These are phyloP conservation scores for Procavia capensis DNA, from an alignment of 2,113 vertebrate species.

Conservation along the genomic window DNA sequence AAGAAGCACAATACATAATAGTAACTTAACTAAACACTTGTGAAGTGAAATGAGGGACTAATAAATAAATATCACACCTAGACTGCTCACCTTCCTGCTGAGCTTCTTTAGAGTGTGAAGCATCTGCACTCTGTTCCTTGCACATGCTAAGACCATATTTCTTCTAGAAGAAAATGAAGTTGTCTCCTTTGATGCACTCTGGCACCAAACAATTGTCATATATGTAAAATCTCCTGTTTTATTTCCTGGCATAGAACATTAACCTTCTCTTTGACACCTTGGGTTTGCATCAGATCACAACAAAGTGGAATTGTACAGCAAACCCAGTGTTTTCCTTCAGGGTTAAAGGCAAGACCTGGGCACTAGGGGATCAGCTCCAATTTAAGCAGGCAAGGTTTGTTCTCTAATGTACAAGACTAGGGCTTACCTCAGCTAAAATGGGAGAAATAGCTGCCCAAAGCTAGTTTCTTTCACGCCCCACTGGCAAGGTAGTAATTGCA, in stretches of 20 bases:
- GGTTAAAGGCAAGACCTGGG: conserved; percentile 84
- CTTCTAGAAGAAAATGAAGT: conserved; percentile 26
- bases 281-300: conserved; percentile 24
- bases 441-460: conserved; percentile 90
- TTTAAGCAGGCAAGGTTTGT: conserved; percentile 85
- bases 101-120: background rate
- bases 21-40: background rate
- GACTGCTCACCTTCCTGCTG: background rate
- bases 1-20: background rate
- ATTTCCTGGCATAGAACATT: conserved; percentile 16
- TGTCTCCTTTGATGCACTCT: background rate
- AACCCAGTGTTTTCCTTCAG: conserved; percentile 66
- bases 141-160: background rate
- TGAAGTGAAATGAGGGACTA: background rate
- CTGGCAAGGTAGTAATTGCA: conserved; percentile 96
- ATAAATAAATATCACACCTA: background rate
- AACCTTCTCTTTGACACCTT: background rate
- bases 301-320: conserved; percentile 48
- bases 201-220: background rate
- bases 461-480: conserved; percentile 98
- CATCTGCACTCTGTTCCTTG: background rate
- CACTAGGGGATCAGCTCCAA: conserved; percentile 86
- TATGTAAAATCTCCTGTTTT: background rate
- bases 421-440: conserved; percentile 95
- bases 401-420: conserved; percentile 84